A percentile compares a stretch with the other conserved stretches of the same genome.
These are phyloP conservation scores for Taenaris catops DNA, from an alignment of 2,888 invertebrate species.

Conservation along the genomic window DNA sequence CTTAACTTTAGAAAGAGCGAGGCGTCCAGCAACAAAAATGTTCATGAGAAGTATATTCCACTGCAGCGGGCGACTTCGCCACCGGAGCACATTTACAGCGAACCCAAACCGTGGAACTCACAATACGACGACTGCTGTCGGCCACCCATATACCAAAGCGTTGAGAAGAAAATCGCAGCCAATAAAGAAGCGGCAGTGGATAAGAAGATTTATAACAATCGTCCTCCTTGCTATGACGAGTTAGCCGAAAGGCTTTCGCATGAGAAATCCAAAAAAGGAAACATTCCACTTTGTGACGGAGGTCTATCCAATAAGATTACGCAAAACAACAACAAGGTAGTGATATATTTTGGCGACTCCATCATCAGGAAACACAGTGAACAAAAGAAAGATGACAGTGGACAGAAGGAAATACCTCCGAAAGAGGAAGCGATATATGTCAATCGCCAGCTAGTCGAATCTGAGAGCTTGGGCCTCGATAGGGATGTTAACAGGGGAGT, in stretches of 20 bases:
- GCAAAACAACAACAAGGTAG: constrained; percentile 82
- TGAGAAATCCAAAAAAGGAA: constrained; percentile 70
- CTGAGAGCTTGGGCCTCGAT: constrained; percentile 46
- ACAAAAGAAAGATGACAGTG: constrained; percentile 56
- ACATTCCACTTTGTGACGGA: constrained; percentile 41
- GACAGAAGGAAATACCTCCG: constrained; percentile 38
- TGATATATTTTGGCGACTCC: constrained; percentile 86
- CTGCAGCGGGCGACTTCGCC: constrained; percentile 53
- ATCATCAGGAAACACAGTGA: constrained; percentile 74
- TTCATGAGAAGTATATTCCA: constrained; percentile 72
- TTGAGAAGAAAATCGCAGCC: constrained; percentile 63
- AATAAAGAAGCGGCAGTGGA: constrained; percentile 44
- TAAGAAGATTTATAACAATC: constrained; percentile 57
- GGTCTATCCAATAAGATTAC: constrained; percentile 67
- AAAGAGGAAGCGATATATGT: constrained; percentile 69
- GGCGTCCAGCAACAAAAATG: constrained; percentile 45
- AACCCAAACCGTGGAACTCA: constrained; percentile 58
- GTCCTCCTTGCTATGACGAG: constrained; percentile 73
- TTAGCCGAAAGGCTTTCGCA: constrained; percentile 60
- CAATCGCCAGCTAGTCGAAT: constrained; percentile 56
- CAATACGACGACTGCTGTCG: constrained; percentile 63
- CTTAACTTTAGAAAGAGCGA: constrained; percentile 66
- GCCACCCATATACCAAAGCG: constrained; percentile 67
- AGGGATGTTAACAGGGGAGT: constrained; percentile 55
- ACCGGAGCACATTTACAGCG: constrained; percentile 63